Evolutionary conservation across 2,888 invertebrate genomes (phyloP), one percentile per base, ranked within the genome.

Genomic region (Tortricodes alternella): DNA sequence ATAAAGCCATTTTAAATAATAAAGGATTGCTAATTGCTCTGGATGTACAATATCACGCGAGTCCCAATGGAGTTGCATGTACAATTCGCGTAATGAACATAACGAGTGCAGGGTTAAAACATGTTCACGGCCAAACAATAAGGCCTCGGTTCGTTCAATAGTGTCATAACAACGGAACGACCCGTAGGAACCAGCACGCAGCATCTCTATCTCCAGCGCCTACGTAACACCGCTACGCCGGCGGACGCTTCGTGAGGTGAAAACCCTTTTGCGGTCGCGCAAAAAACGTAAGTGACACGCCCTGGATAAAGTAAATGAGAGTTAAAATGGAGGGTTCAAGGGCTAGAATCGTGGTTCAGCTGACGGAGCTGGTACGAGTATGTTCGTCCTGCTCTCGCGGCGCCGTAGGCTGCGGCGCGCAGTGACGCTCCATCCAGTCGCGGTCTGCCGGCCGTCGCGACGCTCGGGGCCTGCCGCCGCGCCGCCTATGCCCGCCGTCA

Each of bases 401-500:
- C 81, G 86, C 84, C 80, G 83, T 82, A 84, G 86, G 83, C 81
- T 83, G 87, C 84, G 83, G 78, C 85, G 88, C 85, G 83, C 85
- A 79, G 78, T 79, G 82, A 76, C 85, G 87, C 71, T 65, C 61
- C 65, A 84, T 83, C 86, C 89, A 90, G 89, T 91, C 90, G 89
- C 89, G 88, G 88, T 89, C 83, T 80, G 89, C 85, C 89, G 89
- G 89, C 89, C 89, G 88, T 84, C 86, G 89, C 89, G 89, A 89
- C 87, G 88, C 84, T 86, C 77, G 87, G 84, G 85, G 86, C 83
- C 73, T 76, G 86, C 78, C 80, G 85, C 83, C 85, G 85, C 84
- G 85, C 79, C 87, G 89, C 80, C 78, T 84, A 84, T 83, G 62
- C 62, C 68, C 67, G 66, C 80, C 78, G 64, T 66, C 72, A 76